Base-by-base conservation (phyloP, 2,797 vertebrate genomes). In the Rhinogobio ventralis region DNA sequence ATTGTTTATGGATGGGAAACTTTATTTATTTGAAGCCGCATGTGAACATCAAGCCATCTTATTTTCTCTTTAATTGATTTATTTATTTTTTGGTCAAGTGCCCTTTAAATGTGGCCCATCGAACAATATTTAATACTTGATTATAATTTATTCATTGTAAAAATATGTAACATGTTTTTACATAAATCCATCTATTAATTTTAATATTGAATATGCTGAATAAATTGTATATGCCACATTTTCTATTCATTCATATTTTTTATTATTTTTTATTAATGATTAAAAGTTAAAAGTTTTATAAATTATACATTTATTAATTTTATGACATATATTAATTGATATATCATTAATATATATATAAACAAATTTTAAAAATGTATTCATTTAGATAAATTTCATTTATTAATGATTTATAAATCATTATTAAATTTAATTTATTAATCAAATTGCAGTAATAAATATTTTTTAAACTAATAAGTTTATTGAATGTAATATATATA, bases 1-100 rank as follows among this genome's bases (percentile, higher is more conserved):
- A 55, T 86, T 86, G 79, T 83, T 83, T 42, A 72, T 53, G 6
- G 5, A 73, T 25, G 20, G 23, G 23, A 14, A 23, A 0, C 23
- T 11, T 36, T 7, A 49, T 36, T 67, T 67, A 64, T 64, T 30
- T 64, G 7, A 64, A 64, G 25, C 14, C 30, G 60, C 6, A 30
- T 30, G 60, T 14, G 14, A 30, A 30, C 20, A 62, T 15, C 25
- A 62, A 15, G 25, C 25, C 25, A 17, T 75, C 30, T 23, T 19
- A 13, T 36, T 23, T 25, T 74, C 19, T 74, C 4, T 28, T 51
- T 4, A 30, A 1, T 60, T n/a, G 11, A 62, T 25, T 25, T 13
- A 46, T 49, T 49, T 7, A 62, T 62, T 15, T 7, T 28, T 62
- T 15, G 11, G 13, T 64, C 15, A 30, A 64, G 14, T 64, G 62